These are phyloP conservation scores for human (Homo sapiens) DNA, from an alignment of 2,113 vertebrate species.

Conservation along the genomic window DNA sequence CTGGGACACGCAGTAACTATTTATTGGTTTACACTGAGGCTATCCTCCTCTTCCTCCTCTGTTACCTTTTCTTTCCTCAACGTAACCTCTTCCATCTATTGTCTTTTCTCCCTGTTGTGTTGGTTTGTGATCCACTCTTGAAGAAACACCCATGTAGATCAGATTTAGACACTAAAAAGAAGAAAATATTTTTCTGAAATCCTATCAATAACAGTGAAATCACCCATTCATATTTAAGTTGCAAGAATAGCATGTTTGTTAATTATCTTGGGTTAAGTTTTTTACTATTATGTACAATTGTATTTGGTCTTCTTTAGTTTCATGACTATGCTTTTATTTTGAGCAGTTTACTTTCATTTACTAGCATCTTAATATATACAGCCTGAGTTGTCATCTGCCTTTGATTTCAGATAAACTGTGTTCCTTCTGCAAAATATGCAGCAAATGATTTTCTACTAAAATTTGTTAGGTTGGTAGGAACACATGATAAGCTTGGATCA, in stretches of 20 bases:
- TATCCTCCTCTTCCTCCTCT: not conserved
- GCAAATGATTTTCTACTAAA: not conserved
- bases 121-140: not conserved
- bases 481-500: not conserved
- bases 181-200: not conserved
- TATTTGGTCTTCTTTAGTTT: not conserved
- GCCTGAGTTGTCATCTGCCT: not conserved
- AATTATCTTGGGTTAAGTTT: not conserved
- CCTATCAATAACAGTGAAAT: not conserved
- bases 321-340: slow-evolving; percentile 4
- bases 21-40: not conserved
- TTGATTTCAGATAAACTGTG: slow-evolving; percentile 6
- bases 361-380: not conserved
- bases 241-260: not conserved
- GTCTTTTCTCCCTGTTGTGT: not conserved
- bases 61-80: not conserved
- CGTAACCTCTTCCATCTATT: not conserved
- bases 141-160: not conserved
- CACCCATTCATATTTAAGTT: not conserved
- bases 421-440: slow-evolving; percentile 23
- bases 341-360: not conserved
- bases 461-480: not conserved
- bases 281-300: not conserved
- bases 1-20: not conserved
- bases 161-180: not conserved